Evolutionary conservation across 2,113 vertebrate species (phyloP), one percentile per base, ranked within the genome.

Genomic region (Oxyura jamaicensis): DNA sequence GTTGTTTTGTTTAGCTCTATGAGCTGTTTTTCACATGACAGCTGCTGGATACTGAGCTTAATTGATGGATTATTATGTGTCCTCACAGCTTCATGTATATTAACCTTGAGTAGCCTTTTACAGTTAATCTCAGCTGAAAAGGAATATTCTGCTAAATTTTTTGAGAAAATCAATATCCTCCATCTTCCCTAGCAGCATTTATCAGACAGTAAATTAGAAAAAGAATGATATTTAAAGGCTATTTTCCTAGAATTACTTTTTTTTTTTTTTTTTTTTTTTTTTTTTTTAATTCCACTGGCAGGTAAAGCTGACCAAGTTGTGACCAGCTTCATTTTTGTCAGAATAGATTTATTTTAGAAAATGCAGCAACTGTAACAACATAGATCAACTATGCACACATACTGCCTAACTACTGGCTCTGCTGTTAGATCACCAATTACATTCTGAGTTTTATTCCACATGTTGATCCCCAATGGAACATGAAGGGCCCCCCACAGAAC

Each of bases 1-100:
- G 65, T 67, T 91, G 26, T 90, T 95, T 83, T 88, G 68, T 83
- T 96, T 92, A 91, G 18, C 50, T 82, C 9, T 36, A 35, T 82
- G 73, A 88, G 48, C 66, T 65, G 26, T 21, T 92, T 74, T 88
- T 84, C 63, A 80, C 26, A 74, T 50, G 58, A 60, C 58, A 96
- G 80, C 62, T 91, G 83, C 31, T 83, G 62, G 62, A 74, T 79
- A 58, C 33, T 41, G 74, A 89, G 53, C 90, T 80, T 91, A 95
- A 94, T 85, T 81, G 65, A 59, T 25, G 39, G 31, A 79, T 85
- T 82, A 55, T 23, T 74, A 59, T 66, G 78, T 41, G 13, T 86
- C 60, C 35, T 91, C 80, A 84, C 35, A 85, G 77, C 66, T 84
- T 95, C 52, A 50, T 50, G 52, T 23, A 11, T 85, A 76, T 62